Evolutionary conservation across 1,140 invertebrate species (phyloP), one percentile per base, ranked within the genome.

Genomic region (Chrysomallon squamiferum): DNA sequence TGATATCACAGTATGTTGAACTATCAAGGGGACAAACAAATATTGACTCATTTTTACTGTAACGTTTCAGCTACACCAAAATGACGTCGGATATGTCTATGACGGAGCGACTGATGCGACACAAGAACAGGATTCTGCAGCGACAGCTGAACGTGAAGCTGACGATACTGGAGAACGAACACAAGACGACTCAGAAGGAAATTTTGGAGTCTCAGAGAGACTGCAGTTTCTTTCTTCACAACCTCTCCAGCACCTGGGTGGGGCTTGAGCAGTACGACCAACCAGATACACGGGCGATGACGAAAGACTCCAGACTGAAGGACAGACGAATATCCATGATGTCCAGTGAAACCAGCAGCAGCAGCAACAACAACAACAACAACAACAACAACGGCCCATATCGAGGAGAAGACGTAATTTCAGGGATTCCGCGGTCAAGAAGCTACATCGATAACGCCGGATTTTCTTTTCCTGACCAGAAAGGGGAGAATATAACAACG

Each of bases 101-200:
- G 50, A 54, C 50, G 3, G 50, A 54, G 50, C 50, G 50, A 6
- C 50, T 54, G n/a, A 54, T 54, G 50, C 50, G 50, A 9, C 50
- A 54, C 22, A 54, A 54, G 50, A 54, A 54, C 50, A 18, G 9
- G 7, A 54, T 30, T 27, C 50, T 54, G 22, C 50, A 54, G 50
- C 22, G 50, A 30, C 50, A 54, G 22, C n/a, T 54, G 4, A 22
- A 54, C 22, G 50, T 54, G 50, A 54, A 25, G 25, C 50, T 54
- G 3, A 25, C 13, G 25, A 54, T 54, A 15, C n/a, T 54, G 50
- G 50, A 54, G 22, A 54, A 54, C 15, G 50, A 54, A 30, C 22
- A 54, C 25, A 25, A 30, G n/a, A 27, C 22, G 13, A 18, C 50
- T 7, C 50, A 54, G 50, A 25, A 54, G 50, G 22, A 54, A 22